Conservation (phyloP, 2,888 invertebrate genomes). For the Polyommatus iphigenia region DNA sequence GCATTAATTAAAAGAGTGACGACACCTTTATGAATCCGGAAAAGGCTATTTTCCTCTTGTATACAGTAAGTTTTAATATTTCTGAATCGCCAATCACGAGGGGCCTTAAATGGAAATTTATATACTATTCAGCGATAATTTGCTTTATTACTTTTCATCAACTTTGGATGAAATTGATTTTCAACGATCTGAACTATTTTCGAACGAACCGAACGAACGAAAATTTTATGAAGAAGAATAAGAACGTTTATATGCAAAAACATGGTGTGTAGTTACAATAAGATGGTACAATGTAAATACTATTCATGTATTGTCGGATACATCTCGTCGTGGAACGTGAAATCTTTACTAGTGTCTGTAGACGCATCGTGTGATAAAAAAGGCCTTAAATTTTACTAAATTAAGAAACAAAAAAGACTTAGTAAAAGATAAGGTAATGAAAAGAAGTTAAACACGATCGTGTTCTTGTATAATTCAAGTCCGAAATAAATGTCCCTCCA, state of each 20-base stretch:
- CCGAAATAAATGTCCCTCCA: background rate
- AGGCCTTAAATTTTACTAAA: background rate
- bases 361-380: too few relatives aligned
- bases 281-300: too few relatives aligned
- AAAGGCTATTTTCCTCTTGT: background rate
- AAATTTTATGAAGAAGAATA: too few relatives aligned
- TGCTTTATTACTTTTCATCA: background rate
- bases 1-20: conserved; percentile 12
- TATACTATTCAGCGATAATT: conserved; percentile 3
- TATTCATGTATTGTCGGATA: too few relatives aligned
- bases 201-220: background rate
- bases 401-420: background rate
- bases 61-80: background rate
- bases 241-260: too few relatives aligned
- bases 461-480: background rate
- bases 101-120: background rate
- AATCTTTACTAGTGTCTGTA: too few relatives aligned
- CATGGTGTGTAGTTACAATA: too few relatives aligned
- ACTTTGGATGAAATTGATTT: background rate
- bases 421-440: background rate
- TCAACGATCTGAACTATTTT: background rate
- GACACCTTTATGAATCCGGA: background rate
- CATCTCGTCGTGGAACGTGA: too few relatives aligned
- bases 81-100: background rate
- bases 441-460: background rate